Evolutionary conservation across 2,888 invertebrate genomes (phyloP), one percentile per base, ranked within the genome.

Genomic region (Meloe dianella): DNA sequence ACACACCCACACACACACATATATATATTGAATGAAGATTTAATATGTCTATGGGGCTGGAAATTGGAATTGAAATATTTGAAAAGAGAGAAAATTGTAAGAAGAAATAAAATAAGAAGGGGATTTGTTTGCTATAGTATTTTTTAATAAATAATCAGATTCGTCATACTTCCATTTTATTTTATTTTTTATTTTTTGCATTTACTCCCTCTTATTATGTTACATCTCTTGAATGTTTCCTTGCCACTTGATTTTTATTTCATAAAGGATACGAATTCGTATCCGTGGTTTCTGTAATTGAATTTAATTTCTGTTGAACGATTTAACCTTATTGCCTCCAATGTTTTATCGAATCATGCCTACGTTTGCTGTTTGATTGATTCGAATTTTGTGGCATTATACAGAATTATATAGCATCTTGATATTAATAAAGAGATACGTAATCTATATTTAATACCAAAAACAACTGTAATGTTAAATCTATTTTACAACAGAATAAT

Each of bases 251-350:
- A 47, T 60, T 64, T 64, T 64, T 64, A 56, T 60, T 24, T 54
- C 60, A 64, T 38, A 30, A 60, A 29, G 51, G 59, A 62, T 62
- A 58, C 51, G 58, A 64, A 62, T 65, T 61, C 41, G 56, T 57
- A 63, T 65, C 60, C 63, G 62, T 35, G 62, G 29, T 64, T 54
- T 61, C 65, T 27, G 62, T 65, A 65, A 68, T 65, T 68, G 61
- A 65, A 68, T 65, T 68, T 65, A 61, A 65, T 65, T 63, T 68
- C 63, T 65, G 62, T 56, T 65, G 65, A 68, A 65, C 58, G 65
- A 65, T 65, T 65, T 68, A 68, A 68, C 68, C 65, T 68, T 51
- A 60, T 68, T 64, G 64, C 64, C 56, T 57, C 54, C 24, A 54
- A 54, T 54, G 56, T 60, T 66, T 67, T 67, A 63, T 63, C 63